Evolutionary conservation across 2,113 vertebrate genomes (phyloP).

Genomic region (Nyctereutes procyonoides): DNA sequence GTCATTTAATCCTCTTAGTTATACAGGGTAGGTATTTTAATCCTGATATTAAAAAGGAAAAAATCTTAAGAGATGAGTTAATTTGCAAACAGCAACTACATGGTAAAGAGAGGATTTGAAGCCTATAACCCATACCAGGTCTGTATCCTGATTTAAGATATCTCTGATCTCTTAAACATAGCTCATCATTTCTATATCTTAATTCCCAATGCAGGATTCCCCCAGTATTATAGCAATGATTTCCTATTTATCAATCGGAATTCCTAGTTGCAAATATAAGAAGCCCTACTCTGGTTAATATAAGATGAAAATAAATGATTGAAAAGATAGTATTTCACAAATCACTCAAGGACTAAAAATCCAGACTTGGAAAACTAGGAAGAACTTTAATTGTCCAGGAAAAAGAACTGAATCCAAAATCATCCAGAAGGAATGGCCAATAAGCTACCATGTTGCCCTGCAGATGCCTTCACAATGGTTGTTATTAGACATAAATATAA

Average conservation of each 20-base stretch:
- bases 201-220: background rate
- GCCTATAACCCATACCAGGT: background rate
- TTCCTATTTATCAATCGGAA: background rate
- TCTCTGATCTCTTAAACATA: background rate
- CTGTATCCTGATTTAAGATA: background rate
- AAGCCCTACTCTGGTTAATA: background rate
- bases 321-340: background rate
- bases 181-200: background rate
- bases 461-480: accelerated
- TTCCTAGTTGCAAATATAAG: background rate
- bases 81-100: background rate
- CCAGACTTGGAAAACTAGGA: background rate
- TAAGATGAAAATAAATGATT: background rate
- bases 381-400: background rate
- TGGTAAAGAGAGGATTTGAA: background rate
- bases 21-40: background rate
- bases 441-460: background rate
- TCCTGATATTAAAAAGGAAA: background rate
- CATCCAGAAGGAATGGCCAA: background rate
- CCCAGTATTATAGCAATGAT: background rate
- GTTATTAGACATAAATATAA: no score
- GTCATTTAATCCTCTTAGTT: background rate
- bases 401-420: background rate
- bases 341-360: background rate
- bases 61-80: background rate